Percentiles rank a stretch among this genome's conserved stretches.
Conservation (phyloP, 1,140 invertebrate species). For the Lamellibrachia luymesi region DNA sequence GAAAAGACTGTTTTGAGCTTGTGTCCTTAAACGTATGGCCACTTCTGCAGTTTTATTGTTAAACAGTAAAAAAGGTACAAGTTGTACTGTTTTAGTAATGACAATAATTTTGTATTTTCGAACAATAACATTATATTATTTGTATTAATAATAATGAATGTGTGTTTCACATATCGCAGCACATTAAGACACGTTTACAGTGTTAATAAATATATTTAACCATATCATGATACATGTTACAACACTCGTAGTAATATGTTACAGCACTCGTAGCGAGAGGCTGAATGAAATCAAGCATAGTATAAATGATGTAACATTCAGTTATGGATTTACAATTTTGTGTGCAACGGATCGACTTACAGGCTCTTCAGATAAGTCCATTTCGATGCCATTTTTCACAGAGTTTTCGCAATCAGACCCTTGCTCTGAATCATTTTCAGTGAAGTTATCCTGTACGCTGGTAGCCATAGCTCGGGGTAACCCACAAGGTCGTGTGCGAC, state of each 20-base stretch:
- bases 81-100: too few relatives aligned
- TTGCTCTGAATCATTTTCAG: neutral
- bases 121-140: too few relatives aligned
- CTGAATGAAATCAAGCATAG: neutral
- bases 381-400: neutral
- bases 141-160: neutral
- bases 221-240: neutral
- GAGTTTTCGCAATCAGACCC: neutral
- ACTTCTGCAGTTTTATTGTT: too few relatives aligned
- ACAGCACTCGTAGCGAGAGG: neutral
- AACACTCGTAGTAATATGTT: neutral
- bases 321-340: neutral
- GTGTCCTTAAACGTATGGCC: too few relatives aligned
- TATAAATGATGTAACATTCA: neutral
- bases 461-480: neutral
- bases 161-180: neutral
- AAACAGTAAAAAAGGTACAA: too few relatives aligned
- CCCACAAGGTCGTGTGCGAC: neutral
- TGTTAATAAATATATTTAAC: too few relatives aligned
- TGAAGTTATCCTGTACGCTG: neutral
- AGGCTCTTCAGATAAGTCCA: neutral
- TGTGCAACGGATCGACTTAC: neutral
- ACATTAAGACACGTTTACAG: neutral
- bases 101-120: too few relatives aligned
- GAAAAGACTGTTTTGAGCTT: too few relatives aligned